These are phyloP conservation scores for Portunus trituberculatus DNA, from an alignment of 1,140 invertebrate genomes.

Conservation along the genomic window DNA sequence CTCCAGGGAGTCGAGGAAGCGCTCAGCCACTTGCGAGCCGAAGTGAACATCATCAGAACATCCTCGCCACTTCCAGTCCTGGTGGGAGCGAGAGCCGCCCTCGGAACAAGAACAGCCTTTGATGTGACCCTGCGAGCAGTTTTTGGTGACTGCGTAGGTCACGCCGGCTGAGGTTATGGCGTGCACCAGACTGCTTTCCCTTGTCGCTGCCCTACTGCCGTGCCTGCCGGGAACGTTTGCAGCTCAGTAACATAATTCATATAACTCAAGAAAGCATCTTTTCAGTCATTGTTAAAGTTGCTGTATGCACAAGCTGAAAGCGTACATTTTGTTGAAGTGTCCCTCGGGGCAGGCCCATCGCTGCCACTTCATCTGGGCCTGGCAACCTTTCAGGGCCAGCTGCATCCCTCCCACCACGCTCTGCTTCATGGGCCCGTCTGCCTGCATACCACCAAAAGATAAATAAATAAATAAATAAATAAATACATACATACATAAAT, in stretches of 20 bases:
- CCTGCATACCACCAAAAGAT: background rate
- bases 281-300: no score
- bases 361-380: constrained; percentile 95
- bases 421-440: background rate
- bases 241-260: background rate
- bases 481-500: no score
- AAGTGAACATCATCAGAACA: constrained; percentile 97
- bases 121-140: constrained; percentile 96
- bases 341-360: constrained; percentile 97
- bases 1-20: constrained; percentile 96
- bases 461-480: background rate
- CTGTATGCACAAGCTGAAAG: background rate
- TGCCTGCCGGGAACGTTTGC: background rate
- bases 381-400: constrained; percentile 94
- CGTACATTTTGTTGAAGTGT: background rate
- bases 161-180: constrained; percentile 97
- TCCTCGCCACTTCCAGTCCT: constrained; percentile 96
- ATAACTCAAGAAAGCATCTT: background rate
- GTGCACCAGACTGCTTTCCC: constrained; percentile 97
- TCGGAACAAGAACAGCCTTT: constrained; percentile 92
- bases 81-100: constrained; percentile 84
- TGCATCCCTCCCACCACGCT: constrained; percentile 87
- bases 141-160: constrained; percentile 94
- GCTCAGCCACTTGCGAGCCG: constrained; percentile 91
- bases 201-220: background rate